Percentiles rank a stretch among this genome's conserved stretches.
Conservation (phyloP, 2,888 invertebrate species). For the Tenthredo distinguenda region DNA sequence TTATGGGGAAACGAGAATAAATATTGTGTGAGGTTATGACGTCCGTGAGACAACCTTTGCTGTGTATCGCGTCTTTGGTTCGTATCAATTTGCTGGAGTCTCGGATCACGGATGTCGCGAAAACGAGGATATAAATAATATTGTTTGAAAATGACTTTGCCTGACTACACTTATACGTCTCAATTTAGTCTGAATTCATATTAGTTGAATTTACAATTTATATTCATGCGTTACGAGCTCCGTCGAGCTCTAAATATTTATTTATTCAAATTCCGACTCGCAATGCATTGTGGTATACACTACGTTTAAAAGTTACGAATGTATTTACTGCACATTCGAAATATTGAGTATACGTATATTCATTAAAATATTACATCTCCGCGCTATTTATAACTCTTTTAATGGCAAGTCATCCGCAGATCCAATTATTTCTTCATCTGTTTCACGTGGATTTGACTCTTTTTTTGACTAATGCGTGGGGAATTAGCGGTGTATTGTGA, state of each 20-base stretch:
- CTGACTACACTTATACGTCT: not conserved
- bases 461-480: not conserved
- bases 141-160: not conserved
- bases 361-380: not conserved
- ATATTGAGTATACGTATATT: not conserved
- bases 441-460: not conserved
- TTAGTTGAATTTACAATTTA: not conserved
- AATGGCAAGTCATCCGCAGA: not conserved
- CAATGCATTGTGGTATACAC: conserved; percentile 32
- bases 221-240: not conserved
- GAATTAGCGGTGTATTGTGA: not conserved
- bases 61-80: not conserved
- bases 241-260: not conserved
- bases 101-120: conserved; percentile 39
- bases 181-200: not conserved
- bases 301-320: not conserved
- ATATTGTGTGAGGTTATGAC: not conserved
- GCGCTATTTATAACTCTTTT: not conserved
- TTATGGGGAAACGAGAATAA: not conserved
- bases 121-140: not conserved
- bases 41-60: not conserved
- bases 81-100: not conserved
- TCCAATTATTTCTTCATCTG: not conserved
- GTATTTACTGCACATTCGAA: not conserved
- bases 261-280: not conserved